Conservation (phyloP, 2,888 invertebrate species). For the Anaspis maculata region DNA sequence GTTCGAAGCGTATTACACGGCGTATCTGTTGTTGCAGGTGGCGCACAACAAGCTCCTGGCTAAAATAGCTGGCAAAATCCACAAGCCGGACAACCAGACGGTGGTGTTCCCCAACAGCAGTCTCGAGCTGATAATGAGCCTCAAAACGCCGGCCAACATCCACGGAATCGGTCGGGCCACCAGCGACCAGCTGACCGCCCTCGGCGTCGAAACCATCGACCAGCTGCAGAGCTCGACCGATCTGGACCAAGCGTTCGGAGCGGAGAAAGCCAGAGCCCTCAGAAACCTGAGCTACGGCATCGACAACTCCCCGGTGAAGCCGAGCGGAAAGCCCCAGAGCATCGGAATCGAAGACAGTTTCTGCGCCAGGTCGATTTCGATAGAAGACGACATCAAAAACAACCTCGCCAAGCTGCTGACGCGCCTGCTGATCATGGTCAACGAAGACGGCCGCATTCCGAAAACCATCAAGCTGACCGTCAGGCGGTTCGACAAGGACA, state of each 20-base stretch:
- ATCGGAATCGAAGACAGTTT: conserved; percentile 76
- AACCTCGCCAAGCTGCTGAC: conserved; percentile 61
- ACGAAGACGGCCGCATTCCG: conserved; percentile 72
- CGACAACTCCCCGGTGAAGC: conserved; percentile 63
- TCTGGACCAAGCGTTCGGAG: conserved; percentile 27
- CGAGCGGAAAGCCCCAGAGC: conserved; percentile 67
- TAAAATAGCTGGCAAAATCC: conserved; percentile 62
- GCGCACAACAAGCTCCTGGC: conserved; percentile 78
- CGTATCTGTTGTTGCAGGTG: too few relatives aligned
- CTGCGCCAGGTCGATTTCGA: conserved; percentile 60
- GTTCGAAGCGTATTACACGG: too few relatives aligned
- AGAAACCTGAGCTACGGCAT: conserved; percentile 66
- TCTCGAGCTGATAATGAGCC: conserved; percentile 54
- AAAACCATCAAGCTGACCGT: conserved; percentile 66
- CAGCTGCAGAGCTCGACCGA: conserved; percentile 51
- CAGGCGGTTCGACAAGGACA: conserved; percentile 60
- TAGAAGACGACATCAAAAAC: conserved; percentile 65
- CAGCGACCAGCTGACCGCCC: conserved; percentile 53
- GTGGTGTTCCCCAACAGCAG: conserved; percentile 64
- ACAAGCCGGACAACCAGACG: conserved; percentile 80
- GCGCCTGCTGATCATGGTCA: conserved; percentile 61
- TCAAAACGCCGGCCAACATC: conserved; percentile 54
- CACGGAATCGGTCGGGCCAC: conserved; percentile 73
- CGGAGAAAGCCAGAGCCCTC: conserved; percentile 60
- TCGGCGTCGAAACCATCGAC: conserved; percentile 57